Conservation (phyloP, 64 coral and sea anemone species). For the Trachythela sp. region DNA sequence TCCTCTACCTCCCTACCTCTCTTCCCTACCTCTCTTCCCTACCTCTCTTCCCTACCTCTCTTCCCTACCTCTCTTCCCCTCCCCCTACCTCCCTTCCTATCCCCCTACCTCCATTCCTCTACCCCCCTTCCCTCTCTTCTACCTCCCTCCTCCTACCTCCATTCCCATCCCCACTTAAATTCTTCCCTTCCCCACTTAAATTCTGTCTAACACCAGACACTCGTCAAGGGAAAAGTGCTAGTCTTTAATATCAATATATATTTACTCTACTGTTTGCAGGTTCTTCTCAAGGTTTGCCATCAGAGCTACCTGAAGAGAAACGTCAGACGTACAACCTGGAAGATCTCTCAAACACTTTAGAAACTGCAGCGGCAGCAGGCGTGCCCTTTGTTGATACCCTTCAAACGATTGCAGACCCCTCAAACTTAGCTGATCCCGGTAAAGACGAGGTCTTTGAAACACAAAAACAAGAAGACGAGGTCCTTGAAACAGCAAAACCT, state of each 20-base stretch:
- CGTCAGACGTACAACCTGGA: constrained; percentile 73
- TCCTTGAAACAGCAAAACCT: background rate
- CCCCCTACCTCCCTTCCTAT: no score
- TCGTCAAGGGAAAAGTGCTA: background rate
- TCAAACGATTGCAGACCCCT: background rate
- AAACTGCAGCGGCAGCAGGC: constrained; percentile 33
- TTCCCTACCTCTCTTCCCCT: no score
- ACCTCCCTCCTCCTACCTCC: no score
- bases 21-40: no score
- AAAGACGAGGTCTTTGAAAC: background rate
- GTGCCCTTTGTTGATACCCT: constrained; percentile 60
- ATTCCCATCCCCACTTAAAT: no score
- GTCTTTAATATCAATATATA: background rate
- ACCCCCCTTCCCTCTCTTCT: no score
- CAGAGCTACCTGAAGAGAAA: background rate
- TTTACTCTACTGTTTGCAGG: background rate
- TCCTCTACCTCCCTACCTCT: no score
- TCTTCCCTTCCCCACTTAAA: no score
- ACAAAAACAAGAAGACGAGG: background rate
- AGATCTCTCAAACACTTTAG: constrained; percentile 53
- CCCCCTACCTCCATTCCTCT: no score
- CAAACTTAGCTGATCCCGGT: no score
- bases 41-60: no score
- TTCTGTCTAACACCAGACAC: no score
- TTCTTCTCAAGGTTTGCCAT: background rate